Base-by-base conservation (phyloP, 2,888 invertebrate genomes). In the Atherix ibis region DNA sequence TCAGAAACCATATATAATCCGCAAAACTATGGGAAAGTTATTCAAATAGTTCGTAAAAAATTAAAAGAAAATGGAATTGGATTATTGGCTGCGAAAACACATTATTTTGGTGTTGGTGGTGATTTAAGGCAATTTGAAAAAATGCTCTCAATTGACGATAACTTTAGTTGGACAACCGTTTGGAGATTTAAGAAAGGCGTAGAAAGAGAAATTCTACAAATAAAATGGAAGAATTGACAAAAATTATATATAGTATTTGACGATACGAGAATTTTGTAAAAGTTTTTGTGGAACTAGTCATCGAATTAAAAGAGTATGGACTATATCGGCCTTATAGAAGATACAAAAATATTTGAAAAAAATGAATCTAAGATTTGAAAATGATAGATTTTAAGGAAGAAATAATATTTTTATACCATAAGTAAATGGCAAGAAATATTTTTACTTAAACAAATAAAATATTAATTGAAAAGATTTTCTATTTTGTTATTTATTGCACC, bases 61-160 rank as follows among this genome's bases (percentile, higher is more conserved):
- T 10, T 39, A 1, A 71, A 68, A 43, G 53, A 56, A 36, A 51
- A 58, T 54, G 92, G 88, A 26, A 49, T 53, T 28, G 64, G 69
- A 41, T 77, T 73, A 54, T 58, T 95, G 36, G 92, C 91, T 34
- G 92, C 88, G 3, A 97, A 95, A 67, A 73, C 73, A 10, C 76
- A 80, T 59, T 97, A 97, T 58, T 95, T 95, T 66, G 95, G 95
- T 41, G 87, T 94, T 15, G 94, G 94, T 9, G 95, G 95, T 32
- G 78, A 87, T 9, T 65, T 77, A 26, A 63, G 74, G 41, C 71
- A 79, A 45, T 95, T 94, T 66, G 71, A 79, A 55, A 55, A 69
- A 28, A 54, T 67, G 32, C 46, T 89, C 5, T 50, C 63, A 37
- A 58, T 63, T 31, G 68, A 70, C 48, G 61, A 62, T 16, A 46